Conservation (phyloP, 2,797 vertebrate species). For the Oryzias dopingdopingensis region DNA sequence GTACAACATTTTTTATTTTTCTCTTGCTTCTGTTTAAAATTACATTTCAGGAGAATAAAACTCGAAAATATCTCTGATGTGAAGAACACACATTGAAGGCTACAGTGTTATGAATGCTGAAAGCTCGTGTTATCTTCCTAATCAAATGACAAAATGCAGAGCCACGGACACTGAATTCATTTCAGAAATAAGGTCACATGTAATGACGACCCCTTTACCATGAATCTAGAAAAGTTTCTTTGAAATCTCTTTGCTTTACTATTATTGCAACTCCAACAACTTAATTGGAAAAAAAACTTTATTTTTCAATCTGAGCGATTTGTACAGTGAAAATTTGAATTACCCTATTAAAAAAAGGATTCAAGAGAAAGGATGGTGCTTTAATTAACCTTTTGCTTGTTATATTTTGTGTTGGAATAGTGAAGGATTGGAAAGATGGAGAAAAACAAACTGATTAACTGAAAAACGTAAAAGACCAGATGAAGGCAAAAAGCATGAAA, state of each 20-base stretch:
- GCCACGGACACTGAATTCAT: constrained; percentile 54
- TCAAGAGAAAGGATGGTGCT: not conserved
- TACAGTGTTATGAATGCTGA: constrained; percentile 24
- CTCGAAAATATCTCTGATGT: constrained; percentile 39
- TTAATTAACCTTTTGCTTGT: not conserved
- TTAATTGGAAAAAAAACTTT: not conserved
- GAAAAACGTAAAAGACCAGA: no score
- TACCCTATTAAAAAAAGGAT: not conserved
- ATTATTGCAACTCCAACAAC: constrained; percentile 43
- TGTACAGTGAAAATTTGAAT: not conserved
- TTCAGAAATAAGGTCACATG: constrained; percentile 61
- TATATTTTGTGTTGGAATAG: not conserved
- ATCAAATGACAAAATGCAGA: constrained; percentile 55
- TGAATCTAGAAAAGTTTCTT: constrained; percentile 63
- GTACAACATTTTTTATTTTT: constrained; percentile 14
- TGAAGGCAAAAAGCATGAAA: no score
- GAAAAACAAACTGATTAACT: no score
- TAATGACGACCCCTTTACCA: constrained; percentile 58
- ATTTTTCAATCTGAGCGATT: not conserved
- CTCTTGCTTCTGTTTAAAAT: constrained; percentile 24
- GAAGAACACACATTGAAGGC: constrained; percentile 32
- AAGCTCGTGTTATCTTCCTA: constrained; percentile 46
- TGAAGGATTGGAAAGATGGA: no score
- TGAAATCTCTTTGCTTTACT: constrained; percentile 51
- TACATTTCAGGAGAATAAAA: constrained; percentile 29